A percentile compares a stretch with the other conserved stretches of the same genome.
These are phyloP conservation scores for Leucophenga maculata DNA, from an alignment of 2,888 invertebrate genomes.

Conservation along the genomic window DNA sequence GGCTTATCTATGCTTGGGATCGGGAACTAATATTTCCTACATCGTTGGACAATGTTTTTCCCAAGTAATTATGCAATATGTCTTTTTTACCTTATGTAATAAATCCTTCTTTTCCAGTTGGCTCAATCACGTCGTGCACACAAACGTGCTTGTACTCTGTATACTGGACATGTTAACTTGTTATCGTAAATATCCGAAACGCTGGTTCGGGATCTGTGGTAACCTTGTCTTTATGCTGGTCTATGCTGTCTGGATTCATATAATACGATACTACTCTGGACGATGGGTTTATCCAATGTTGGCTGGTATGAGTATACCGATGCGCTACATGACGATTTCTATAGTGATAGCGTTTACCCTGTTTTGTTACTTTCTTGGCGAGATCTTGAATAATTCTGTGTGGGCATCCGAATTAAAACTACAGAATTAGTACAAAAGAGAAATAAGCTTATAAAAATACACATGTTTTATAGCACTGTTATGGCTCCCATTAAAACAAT, in stretches of 20 bases:
- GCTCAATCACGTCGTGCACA: constrained; percentile 94
- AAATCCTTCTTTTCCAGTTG: constrained; percentile 76
- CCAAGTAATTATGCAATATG: constrained; percentile 74
- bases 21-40: constrained; percentile 90
- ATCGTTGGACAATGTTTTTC: constrained; percentile 86
- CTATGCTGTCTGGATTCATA: constrained; percentile 85
- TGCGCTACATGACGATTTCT: constrained; percentile 81
- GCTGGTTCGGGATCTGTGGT: constrained; percentile 77
- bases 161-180: constrained; percentile 82
- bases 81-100: too few relatives aligned
- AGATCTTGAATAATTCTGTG: constrained; percentile 78
- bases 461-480: too few relatives aligned
- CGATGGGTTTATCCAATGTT: constrained; percentile 94
- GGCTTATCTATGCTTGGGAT: constrained; percentile 89
- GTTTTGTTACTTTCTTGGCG: constrained; percentile 80
- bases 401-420: constrained; percentile 80
- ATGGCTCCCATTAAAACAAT: too few relatives aligned
- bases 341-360: constrained; percentile 76
- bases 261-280: constrained; percentile 81
- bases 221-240: constrained; percentile 77
- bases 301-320: constrained; percentile 80
- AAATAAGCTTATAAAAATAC: neutral
- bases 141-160: constrained; percentile 84
- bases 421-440: constrained; percentile 35
- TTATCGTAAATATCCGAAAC: constrained; percentile 83